Conservation (phyloP, 1,140 invertebrate genomes). For the Chelonus insularis region DNA sequence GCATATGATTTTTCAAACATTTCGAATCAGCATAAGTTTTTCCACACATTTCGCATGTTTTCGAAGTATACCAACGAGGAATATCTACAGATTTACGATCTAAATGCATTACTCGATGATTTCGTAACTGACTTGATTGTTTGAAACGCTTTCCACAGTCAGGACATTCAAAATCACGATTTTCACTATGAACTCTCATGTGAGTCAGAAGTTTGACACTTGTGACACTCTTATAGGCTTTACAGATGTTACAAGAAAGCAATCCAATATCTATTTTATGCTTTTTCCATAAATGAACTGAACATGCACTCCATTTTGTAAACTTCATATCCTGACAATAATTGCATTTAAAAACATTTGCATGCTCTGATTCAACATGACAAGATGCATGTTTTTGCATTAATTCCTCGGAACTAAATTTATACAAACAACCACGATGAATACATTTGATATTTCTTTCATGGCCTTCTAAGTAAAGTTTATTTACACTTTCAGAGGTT, state of each 20-base stretch:
- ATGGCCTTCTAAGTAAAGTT: conserved; percentile 42
- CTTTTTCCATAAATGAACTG: conserved; percentile 69
- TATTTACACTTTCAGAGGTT: conserved; percentile 35
- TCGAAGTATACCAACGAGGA: conserved; percentile 66
- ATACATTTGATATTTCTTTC: conserved; percentile 55
- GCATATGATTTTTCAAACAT: conserved; percentile 74
- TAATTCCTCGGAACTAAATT: conserved; percentile 58
- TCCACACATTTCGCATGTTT: conserved; percentile 71
- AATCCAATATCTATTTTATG: conserved; percentile 71
- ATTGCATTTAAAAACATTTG: conserved; percentile 58
- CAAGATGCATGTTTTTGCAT: conserved; percentile 59
- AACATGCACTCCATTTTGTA: conserved; percentile 66
- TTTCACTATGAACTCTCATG: conserved; percentile 66
- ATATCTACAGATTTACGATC: conserved; percentile 52
- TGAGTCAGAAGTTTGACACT: conserved; percentile 64
- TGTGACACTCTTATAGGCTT: conserved; percentile 62
- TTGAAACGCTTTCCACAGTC: conserved; percentile 69
- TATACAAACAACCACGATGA: conserved; percentile 58
- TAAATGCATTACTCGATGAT: conserved; percentile 65
- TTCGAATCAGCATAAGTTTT: conserved; percentile 74
- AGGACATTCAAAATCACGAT: conserved; percentile 63
- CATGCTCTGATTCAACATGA: conserved; percentile 52
- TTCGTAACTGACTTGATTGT: conserved; percentile 66
- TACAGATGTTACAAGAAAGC: conserved; percentile 66
- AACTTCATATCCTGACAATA: conserved; percentile 58